These are phyloP conservation scores for Tragelaphus buxtoni DNA, from an alignment of 2,113 vertebrate genomes.

Conservation along the genomic window DNA sequence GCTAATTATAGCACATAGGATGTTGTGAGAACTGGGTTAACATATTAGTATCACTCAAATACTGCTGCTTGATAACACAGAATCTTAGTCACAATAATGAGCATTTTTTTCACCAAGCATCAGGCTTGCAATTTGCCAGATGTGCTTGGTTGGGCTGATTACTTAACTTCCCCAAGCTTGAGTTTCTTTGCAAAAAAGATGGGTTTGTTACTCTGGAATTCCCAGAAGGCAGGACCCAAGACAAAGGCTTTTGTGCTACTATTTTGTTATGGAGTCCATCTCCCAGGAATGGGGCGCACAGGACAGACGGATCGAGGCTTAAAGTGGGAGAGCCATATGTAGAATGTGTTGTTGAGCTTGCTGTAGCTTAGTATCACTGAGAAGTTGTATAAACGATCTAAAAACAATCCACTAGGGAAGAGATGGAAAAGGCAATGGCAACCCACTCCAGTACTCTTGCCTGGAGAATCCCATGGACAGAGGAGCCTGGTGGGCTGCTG, in stretches of 20 bases:
- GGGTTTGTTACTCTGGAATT: not conserved
- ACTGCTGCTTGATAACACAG: not conserved
- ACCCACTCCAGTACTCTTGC: no score
- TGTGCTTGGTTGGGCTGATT: not conserved
- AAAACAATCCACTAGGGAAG: not conserved
- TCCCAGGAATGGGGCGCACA: not conserved
- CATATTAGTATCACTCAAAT: not conserved
- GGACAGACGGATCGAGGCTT: not conserved
- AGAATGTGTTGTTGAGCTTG: not conserved
- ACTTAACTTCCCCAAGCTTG: not conserved
- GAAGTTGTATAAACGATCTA: not conserved
- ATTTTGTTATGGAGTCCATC: not conserved
- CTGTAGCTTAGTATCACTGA: not conserved
- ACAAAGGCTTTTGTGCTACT: not conserved
- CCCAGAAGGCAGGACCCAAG: not conserved
- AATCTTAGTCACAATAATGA: not conserved
- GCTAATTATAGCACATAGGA: not conserved
- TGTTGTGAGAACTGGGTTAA: not conserved
- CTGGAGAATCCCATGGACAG: no score
- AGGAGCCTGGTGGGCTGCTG: no score
- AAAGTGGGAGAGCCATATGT: not conserved
- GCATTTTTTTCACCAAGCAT: not conserved
- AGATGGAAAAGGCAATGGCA: not conserved
- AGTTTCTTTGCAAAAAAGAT: not conserved
- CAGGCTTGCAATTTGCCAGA: not conserved